Evolutionary conservation across 1,140 invertebrate species (phyloP), one percentile per base, ranked within the genome.

Genomic region (Ectropis grisescens): DNA sequence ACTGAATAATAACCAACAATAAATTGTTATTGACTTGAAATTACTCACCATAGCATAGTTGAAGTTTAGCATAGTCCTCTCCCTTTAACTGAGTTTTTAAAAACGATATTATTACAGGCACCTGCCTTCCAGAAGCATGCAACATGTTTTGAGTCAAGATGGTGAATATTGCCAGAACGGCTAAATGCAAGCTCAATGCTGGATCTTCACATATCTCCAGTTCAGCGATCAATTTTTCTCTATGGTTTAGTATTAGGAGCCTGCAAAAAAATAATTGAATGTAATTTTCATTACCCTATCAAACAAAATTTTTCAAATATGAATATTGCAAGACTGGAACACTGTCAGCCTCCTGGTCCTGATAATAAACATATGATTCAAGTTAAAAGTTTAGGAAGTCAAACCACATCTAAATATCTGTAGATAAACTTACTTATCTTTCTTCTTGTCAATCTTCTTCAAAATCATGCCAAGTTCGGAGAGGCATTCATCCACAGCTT

Each of bases 71-170:
- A 58, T 86, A 85, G 28, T 90, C 84, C 2, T 91, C 86, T 11
- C 82, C 70, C 38, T 86, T 85, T 13, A 97, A 65, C 38, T 89
- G 85, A 12, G 83, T 76, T 41, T 91, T 88, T 8, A 98, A 83
- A 68, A 88, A 91, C 1, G 79, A 54, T 11, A 98, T 78, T 41
- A 98, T 88, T 11, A 88, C 83, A 0, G 94, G 90, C 2, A 98
- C 93, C 80, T 95, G 94, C 69, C 93, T 89, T 0, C 96, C 96
- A 13, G 95, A 96, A 7, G 93, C 93, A 65, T 98, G 93, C 9
- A 98, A 52, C 76, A 96, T 93, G 49, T 79, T 88, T 55, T 94
- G 89, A 8, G 91, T 94, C 0, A 89, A 82, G 6, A 87, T 85
- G 11, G 93, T 93, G 56, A 97, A 97, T 11, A 97, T 84, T 13